A percentile compares a stretch with the other conserved stretches of the same genome.
Evolutionary conservation across 1,140 invertebrate genomes (phyloP).

Genomic region (Eupeodes corollae): DNA sequence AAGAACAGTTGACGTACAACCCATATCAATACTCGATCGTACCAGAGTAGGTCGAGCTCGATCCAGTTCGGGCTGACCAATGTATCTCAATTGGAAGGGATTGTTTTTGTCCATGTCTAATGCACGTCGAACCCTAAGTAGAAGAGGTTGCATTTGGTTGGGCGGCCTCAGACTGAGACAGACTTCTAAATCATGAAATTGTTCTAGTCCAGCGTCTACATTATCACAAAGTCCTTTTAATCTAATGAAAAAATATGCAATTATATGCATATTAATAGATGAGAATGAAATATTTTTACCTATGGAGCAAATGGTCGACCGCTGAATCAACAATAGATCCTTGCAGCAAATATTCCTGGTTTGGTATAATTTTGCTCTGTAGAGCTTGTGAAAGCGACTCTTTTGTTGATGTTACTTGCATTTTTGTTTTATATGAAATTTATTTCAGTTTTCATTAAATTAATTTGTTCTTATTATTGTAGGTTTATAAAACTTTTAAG

Average conservation of each 20-base stretch:
- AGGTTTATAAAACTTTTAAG: too few relatives aligned
- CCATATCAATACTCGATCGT: constrained; percentile 82
- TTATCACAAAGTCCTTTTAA: constrained; percentile 89
- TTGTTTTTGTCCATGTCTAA: constrained; percentile 50
- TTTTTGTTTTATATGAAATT: background rate
- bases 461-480: too few relatives aligned
- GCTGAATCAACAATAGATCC: constrained; percentile 85
- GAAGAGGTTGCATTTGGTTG: constrained; percentile 42
- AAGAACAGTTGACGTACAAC: constrained; percentile 75
- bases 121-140: constrained; percentile 64
- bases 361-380: constrained; percentile 74
- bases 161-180: constrained; percentile 64
- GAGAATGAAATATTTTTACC: constrained; percentile 28
- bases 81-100: constrained; percentile 78
- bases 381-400: constrained; percentile 65
- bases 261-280: background rate
- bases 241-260: constrained; percentile 10
- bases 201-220: constrained; percentile 79
- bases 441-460: too few relatives aligned
- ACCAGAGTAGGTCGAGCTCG: constrained; percentile 82
- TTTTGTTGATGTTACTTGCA: constrained; percentile 54
- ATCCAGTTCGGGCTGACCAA: constrained; percentile 83
- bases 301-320: constrained; percentile 82
- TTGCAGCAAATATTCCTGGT: constrained; percentile 83
- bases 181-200: constrained; percentile 83